Evolutionary conservation across 1,140 invertebrate species (phyloP), one percentile per base, ranked within the genome.

Genomic region (Parasteatoda tepidariorum): DNA sequence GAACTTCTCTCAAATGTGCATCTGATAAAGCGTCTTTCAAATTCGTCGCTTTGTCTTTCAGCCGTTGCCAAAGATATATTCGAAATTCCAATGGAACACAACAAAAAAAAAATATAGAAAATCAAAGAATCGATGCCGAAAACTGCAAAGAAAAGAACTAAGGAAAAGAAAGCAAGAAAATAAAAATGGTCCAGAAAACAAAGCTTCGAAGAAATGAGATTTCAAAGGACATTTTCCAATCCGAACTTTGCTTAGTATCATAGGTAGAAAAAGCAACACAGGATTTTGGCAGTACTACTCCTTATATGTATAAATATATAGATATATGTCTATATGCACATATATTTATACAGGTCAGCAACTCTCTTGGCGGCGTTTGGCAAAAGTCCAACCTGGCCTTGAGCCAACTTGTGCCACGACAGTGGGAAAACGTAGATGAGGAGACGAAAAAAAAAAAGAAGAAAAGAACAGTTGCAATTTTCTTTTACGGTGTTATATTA

Each of bases 151-250:
- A 48, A 48, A 48, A 2, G 38, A 48, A 48, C n/a, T n/a, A 48
- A 18, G 4, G 38, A 48, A 48, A 48, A 48, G 18, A 48, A 48
- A 9, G 38, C 26, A 73, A 73, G 54, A 55, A 31, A 41, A 26
- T 22, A 57, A 59, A 30, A 71, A 71, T 7, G 30, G 34, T 18
- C 41, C 7, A 33, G 59, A 48, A 62, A 64, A 70, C 66, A 82
- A 82, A 82, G 78, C 78, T 82, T 61, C 61, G 78, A 71, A 82
- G 78, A 82, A 82, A 82, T 82, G 67, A 82, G 78, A 82, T 82
- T 82, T 82, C 78, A 70, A 61, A 61, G 66, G 61, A 82, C 66
- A 70, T 78, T 78, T 79, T 78, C 74, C 74, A 78, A 78, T 78
- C 74, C 74, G 34, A 78, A 78, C 57, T 78, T 59, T 59, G 54